phyloP scores from a whole-genome alignment of 2,888 invertebrate genomes.

The Orthosia incerta region DNA sequence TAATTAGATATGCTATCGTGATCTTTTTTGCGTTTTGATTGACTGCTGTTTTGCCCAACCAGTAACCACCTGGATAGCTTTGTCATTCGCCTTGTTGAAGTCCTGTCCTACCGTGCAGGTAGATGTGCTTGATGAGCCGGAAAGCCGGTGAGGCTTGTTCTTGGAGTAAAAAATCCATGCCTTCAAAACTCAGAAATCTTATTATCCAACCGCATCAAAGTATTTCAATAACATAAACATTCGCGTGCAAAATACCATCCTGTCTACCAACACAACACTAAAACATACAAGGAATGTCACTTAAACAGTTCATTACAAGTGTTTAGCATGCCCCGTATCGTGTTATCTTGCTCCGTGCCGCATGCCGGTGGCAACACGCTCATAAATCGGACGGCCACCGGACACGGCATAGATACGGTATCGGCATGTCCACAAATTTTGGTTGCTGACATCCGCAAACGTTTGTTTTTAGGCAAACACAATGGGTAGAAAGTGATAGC shows the following conservation, averaged over 20 bases:
- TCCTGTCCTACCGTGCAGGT: too few species aligned
- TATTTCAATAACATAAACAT: not conserved
- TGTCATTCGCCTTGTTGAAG: too few species aligned
- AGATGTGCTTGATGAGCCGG: too few species aligned
- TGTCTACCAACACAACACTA: not conserved
- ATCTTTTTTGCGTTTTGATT: too few species aligned
- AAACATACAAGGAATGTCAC: conserved; percentile 25
- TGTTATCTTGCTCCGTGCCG: conserved; percentile 42
- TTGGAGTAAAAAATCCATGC: too few species aligned
- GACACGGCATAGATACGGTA: conserved; percentile 53
- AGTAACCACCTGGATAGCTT: too few species aligned
- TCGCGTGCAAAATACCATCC: not conserved
- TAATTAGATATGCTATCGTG: too few species aligned
- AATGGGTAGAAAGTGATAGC: not conserved
- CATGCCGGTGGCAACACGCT: conserved; percentile 35
- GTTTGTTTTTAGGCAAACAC: conserved; percentile 38
- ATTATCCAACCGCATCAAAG: too few species aligned
- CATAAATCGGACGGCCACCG: conserved; percentile 61
- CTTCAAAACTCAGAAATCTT: too few species aligned
- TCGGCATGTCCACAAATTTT: conserved; percentile 58
- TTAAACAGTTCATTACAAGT: conserved; percentile 54
- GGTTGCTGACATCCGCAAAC: conserved; percentile 35
- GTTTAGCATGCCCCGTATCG: conserved; percentile 50
- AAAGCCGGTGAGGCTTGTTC: too few species aligned
- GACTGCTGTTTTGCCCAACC: too few species aligned